Evolutionary conservation across 2,888 invertebrate species (phyloP).

Genomic region (Acanthacorydalis orientalis): DNA sequence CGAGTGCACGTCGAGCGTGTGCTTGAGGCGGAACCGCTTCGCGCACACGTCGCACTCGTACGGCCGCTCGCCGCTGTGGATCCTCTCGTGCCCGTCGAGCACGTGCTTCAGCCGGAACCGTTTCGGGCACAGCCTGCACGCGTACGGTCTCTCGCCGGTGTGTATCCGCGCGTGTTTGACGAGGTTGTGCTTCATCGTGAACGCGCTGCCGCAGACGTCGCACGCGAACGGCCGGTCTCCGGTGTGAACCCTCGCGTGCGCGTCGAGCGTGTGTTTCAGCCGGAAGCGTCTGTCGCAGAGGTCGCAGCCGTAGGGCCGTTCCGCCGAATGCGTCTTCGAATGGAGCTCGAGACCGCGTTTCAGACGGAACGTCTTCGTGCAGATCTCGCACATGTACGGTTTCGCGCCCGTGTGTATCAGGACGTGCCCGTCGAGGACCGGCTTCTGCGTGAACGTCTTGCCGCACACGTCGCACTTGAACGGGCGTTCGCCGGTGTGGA

Average conservation of each 20-base stretch:
- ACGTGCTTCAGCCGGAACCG: constrained; percentile 80
- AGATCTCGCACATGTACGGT: constrained; percentile 82
- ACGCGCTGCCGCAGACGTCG: constrained; percentile 82
- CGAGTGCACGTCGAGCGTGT: constrained; percentile 45
- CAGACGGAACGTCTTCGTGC: constrained; percentile 71
- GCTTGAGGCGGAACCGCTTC: constrained; percentile 87
- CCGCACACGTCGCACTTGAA: constrained; percentile 91
- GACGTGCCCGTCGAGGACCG: constrained; percentile 49
- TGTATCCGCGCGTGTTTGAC: constrained; percentile 87
- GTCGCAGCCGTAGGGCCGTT: background rate
- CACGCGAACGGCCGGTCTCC: constrained; percentile 65
- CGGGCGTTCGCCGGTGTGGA: constrained; percentile 89
- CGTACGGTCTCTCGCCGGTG: too few relatives aligned
- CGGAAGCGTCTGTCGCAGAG: background rate
- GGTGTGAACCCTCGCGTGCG: background rate
- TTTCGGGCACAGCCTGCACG: constrained; percentile 87
- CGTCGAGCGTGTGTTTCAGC: background rate
- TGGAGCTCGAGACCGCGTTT: constrained; percentile 91
- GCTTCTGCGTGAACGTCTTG: constrained; percentile 87
- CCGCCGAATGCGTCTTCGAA: constrained; percentile 64
- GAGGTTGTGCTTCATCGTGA: constrained; percentile 77
- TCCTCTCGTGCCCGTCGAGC: constrained; percentile 62
- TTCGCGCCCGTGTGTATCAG: constrained; percentile 83
- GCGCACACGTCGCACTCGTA: too few relatives aligned
- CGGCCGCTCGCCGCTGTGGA: constrained; percentile 87